Evolutionary conservation across 2,888 invertebrate genomes (phyloP).

Genomic region (Tetragonula carbonaria): DNA sequence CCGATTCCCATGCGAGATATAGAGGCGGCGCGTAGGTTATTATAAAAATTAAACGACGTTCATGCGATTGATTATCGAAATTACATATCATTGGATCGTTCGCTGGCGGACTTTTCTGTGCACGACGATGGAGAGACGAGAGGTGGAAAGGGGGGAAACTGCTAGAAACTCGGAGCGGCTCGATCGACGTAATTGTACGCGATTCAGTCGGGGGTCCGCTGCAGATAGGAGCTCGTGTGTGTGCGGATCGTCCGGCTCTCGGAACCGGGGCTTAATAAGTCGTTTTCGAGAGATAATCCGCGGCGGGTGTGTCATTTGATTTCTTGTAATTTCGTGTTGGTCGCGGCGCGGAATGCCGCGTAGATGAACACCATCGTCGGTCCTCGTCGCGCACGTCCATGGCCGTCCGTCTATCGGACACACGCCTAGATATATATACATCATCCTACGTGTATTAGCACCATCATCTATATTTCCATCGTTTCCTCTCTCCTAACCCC

Average conservation of each 20-base stretch:
- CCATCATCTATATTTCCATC: slow-evolving; percentile 26
- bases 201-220: slow-evolving; percentile 24
- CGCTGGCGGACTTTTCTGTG: slow-evolving; percentile 40
- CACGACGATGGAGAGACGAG: slow-evolving; percentile 23
- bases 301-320: slow-evolving; percentile 82
- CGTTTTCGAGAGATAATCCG: slow-evolving; percentile 82
- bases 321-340: slow-evolving; percentile 80
- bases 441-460: background rate
- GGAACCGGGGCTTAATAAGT: slow-evolving; percentile 78
- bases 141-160: slow-evolving; percentile 17
- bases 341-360: slow-evolving; percentile 63
- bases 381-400: background rate
- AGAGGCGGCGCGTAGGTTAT: slow-evolving; percentile 76
- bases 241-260: slow-evolving; percentile 62
- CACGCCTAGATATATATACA: background rate
- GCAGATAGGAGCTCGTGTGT: slow-evolving; percentile 7
- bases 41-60: slow-evolving; percentile 84
- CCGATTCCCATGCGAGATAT: slow-evolving; percentile 71
- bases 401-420: background rate
- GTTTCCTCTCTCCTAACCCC: background rate
- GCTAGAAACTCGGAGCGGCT: slow-evolving; percentile 28
- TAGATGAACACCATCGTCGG: slow-evolving; percentile 41
- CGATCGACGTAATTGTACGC: slow-evolving; percentile 53
- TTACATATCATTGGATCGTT: slow-evolving; percentile 76
- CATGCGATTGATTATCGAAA: slow-evolving; percentile 84